Conservation (phyloP, 2,113 vertebrate genomes). For the Edolisoma coerulescens region DNA sequence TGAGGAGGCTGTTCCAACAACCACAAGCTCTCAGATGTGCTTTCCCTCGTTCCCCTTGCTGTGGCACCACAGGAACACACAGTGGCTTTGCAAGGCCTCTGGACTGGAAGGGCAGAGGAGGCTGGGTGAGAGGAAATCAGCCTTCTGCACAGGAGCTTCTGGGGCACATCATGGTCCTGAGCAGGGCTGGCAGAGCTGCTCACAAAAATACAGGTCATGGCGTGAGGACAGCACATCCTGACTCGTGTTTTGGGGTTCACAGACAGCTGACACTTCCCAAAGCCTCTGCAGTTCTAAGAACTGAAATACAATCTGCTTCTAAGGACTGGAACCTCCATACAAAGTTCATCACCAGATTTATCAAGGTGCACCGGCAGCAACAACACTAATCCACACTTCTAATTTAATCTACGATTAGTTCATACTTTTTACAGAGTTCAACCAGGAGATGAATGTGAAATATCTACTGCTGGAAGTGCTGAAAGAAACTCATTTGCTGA, state of each 20-base stretch:
- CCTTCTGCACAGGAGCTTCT: background rate
- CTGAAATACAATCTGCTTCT: background rate
- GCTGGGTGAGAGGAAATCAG: background rate
- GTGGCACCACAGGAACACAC: background rate
- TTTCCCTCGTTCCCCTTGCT: background rate
- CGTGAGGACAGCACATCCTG: rapidly evolving
- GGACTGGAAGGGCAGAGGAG: background rate
- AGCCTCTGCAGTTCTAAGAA: background rate
- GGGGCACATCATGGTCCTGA: background rate
- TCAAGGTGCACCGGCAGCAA: background rate
- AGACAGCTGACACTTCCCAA: background rate
- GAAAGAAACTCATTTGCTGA: background rate
- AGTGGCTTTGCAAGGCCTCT: background rate
- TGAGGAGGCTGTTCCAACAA: rapidly evolving
- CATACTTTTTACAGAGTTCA: rapidly evolving
- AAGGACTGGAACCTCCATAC: background rate
- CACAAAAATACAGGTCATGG: background rate
- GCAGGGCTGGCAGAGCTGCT: background rate
- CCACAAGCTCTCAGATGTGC: background rate
- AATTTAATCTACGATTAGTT: background rate
- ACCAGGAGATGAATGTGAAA: background rate
- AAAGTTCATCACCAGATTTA: background rate
- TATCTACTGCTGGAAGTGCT: background rate
- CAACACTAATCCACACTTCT: background rate
- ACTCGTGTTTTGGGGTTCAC: background rate